Conservation (phyloP, 2,113 vertebrate species). For the Sigmodon hispidus region DNA sequence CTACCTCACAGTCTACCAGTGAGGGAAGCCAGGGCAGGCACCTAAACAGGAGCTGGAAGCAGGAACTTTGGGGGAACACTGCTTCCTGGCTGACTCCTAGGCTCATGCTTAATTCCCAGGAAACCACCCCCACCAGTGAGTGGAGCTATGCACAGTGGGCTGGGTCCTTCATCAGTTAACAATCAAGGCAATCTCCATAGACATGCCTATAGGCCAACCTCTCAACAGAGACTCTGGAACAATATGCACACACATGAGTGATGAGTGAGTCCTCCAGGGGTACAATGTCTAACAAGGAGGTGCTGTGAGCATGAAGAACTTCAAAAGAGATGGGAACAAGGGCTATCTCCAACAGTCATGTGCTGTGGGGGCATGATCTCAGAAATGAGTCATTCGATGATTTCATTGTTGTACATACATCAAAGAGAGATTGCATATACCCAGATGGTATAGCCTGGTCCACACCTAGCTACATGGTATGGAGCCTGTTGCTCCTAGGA, state of each 20-base stretch:
- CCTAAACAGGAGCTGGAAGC: not conserved
- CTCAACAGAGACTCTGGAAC: not conserved
- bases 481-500: not conserved
- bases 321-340: not conserved
- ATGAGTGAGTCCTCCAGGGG: not conserved
- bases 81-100: not conserved
- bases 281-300: not conserved
- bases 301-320: not conserved
- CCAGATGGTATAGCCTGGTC: not conserved
- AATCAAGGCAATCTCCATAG: not conserved
- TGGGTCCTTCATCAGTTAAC: not conserved
- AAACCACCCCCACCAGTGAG: not conserved
- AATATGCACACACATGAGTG: not conserved
- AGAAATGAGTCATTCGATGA: not conserved
- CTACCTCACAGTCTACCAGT: not conserved
- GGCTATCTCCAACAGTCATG: not conserved
- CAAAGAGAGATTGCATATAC: not conserved
- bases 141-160: not conserved
- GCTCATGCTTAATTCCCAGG: not conserved
- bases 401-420: not conserved
- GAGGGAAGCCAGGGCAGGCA: not conserved
- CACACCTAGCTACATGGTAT: not conserved
- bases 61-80: not conserved
- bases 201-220: not conserved
- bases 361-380: not conserved